A percentile compares a stretch with the other conserved stretches of the same genome.
Conservation (phyloP, 2,888 invertebrate species). For the Eupeodes latifasciatus region DNA sequence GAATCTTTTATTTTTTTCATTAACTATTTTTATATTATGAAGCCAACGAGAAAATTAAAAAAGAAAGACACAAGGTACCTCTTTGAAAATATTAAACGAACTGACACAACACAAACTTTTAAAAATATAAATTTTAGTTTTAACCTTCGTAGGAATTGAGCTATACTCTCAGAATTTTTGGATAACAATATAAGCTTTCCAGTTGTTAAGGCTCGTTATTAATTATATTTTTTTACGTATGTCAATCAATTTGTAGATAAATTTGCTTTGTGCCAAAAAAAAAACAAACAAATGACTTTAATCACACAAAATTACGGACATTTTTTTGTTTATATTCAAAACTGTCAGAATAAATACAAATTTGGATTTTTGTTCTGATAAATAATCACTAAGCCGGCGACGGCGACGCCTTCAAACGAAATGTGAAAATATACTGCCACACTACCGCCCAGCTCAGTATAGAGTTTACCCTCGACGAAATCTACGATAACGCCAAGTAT, state of each 20-base stretch:
- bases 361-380: not conserved
- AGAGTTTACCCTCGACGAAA: slow-evolving; percentile 51
- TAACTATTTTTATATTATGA: no score
- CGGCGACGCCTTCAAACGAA: slow-evolving; percentile 43
- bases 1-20: no score
- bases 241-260: not conserved
- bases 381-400: slow-evolving; percentile 22
- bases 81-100: not conserved
- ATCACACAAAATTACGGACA: slow-evolving; percentile 16
- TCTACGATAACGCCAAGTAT: slow-evolving; percentile 47
- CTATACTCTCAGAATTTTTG: not conserved
- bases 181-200: slow-evolving; percentile 13
- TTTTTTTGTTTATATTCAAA: not conserved
- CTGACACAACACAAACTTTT: not conserved
- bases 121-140: not conserved
- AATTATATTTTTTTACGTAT: not conserved
- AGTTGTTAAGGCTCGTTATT: not conserved
- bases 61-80: no score
- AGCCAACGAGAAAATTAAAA: no score
- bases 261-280: slow-evolving; percentile 1
- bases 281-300: not conserved
- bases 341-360: not conserved
- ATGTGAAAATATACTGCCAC: slow-evolving; percentile 46
- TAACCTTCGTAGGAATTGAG: not conserved
- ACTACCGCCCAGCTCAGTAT: slow-evolving; percentile 33